Base-by-base conservation (phyloP, 2,888 invertebrate species). In the Plagodis dolabraria region DNA sequence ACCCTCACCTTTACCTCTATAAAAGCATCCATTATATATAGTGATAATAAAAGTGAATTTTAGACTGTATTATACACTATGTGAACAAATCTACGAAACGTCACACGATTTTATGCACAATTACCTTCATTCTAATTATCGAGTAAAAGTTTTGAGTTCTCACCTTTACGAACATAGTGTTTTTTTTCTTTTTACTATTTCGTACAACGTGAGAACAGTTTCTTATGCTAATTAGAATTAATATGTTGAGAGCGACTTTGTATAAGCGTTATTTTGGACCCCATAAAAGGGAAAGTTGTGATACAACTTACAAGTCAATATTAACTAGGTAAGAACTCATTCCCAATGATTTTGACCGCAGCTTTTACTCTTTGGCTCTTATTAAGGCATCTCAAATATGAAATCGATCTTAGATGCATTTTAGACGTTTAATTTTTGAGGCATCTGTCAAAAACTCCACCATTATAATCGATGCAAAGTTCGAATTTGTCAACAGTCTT, bases 241-340 rank as follows among this genome's bases (percentile, higher is more conserved):
- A 74, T 73, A 76, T 74, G 77, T 74, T 79, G 80, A 73, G 77
- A 82, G 70, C 61, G 60, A 63, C 71, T 74, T 76, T 76, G 77
- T 77, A 78, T 70, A 69, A 69, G 64, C 60, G 46, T 64, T 70
- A 71, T 72, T 77, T 82, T 75, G 74, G 74, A 75, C 69, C 74
- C 71, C 70, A 70, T 82, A 80, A 82, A 83, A 85, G 75, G 80
- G 83, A 85, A 83, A 85, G 84, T 80, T 69, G 75, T 68, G 61
- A 71, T 65, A 53, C 69, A 42, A 54, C 58, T 66, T 65, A 53
- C 69, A 40, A 54, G 60, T 66, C 52, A 44, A 59, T 62, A 46
- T 59, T 55, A 59, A 62, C 58, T 61, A 53, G 47, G 59, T 50
- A 62, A 47, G 47, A 42, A 54, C 49, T 40, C 48, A 46, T 61